Conservation (phyloP, 1,140 invertebrate species). For the Matsumurasca onukii region DNA sequence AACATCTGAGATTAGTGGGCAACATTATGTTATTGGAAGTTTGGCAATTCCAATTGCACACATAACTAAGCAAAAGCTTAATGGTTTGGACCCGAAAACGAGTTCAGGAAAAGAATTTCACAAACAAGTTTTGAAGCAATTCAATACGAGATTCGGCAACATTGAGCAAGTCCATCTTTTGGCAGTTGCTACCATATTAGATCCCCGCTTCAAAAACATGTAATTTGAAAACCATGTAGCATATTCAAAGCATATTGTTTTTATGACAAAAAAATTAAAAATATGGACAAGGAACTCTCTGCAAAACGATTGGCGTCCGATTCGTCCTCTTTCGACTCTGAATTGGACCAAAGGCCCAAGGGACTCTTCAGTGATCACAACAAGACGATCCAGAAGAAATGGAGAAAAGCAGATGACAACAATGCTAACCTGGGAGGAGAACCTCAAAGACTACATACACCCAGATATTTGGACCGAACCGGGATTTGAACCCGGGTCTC, state of each 20-base stretch:
- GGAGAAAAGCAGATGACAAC: constrained; percentile 10
- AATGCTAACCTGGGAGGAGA: not conserved
- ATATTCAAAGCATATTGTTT: not conserved
- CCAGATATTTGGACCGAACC: not conserved
- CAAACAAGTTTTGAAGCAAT: too few relatives aligned
- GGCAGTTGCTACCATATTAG: constrained; percentile 46
- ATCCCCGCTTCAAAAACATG: constrained; percentile 46
- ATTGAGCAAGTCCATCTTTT: too few relatives aligned
- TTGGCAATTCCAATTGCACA: too few relatives aligned
- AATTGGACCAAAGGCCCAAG: not conserved
- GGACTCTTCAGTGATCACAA: constrained; percentile 4
- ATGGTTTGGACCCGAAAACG: too few relatives aligned
- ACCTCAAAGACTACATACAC: not conserved
- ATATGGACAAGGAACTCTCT: too few relatives aligned
- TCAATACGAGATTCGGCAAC: constrained; percentile 38
- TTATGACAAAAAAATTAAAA: not conserved
- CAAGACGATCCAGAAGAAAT: constrained; percentile 9
- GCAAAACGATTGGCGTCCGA: too few relatives aligned
- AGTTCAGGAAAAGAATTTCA: too few relatives aligned
- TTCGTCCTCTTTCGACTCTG: not conserved
- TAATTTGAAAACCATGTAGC: too few relatives aligned
- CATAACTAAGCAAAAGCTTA: not conserved
- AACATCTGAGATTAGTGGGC: too few relatives aligned
- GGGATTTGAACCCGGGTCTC: too few relatives aligned
- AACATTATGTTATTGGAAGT: too few relatives aligned